Evolutionary conservation across 2,113 vertebrate genomes (phyloP).

Genomic region (Rhagologus leucostigma): DNA sequence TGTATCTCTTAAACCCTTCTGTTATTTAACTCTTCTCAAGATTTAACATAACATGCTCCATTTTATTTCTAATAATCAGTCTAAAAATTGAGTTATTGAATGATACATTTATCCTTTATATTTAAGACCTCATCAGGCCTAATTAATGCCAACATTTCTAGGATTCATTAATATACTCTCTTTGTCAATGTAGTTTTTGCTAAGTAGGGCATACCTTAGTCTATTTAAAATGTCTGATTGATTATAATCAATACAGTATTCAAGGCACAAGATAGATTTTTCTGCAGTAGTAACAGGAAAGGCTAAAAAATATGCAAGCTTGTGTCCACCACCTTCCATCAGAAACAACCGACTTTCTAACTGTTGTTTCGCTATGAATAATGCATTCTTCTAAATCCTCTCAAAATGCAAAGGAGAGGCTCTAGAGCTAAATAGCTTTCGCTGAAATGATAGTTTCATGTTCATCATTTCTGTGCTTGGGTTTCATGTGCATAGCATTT

Average conservation of each 20-base stretch:
- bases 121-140: not conserved
- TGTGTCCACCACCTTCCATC: not conserved
- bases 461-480: not conserved
- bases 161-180: not conserved
- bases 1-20: not conserved
- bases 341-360: slow-evolving; percentile 2
- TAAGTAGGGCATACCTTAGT: not conserved
- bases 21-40: not conserved
- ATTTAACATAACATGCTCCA: not conserved
- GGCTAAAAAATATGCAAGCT: not conserved
- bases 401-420: slow-evolving; percentile 26
- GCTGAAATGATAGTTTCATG: not conserved
- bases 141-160: not conserved
- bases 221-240: not conserved
- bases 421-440: not conserved
- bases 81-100: not conserved
- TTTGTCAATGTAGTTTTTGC: not conserved
- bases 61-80: not conserved
- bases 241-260: not conserved
- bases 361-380: not conserved
- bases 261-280: not conserved
- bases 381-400: slow-evolving; percentile 2
- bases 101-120: not conserved
- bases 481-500: not conserved
- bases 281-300: not conserved